These are phyloP conservation scores for Uromys caudimaculatus DNA, from an alignment of 2,797 vertebrate genomes.

Conservation along the genomic window DNA sequence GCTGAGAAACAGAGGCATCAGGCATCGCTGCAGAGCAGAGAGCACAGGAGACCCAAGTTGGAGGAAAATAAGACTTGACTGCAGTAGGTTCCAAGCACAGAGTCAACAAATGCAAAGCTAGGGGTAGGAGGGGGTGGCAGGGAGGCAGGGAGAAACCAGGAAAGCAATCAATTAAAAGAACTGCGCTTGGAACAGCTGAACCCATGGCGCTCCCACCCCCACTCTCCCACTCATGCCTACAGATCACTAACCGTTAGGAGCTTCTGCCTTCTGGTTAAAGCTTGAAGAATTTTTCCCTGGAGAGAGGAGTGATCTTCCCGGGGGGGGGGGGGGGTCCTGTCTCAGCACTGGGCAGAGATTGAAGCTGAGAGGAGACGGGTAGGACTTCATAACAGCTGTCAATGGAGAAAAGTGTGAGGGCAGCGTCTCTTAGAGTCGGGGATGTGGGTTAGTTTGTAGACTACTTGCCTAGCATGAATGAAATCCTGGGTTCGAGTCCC, in stretches of 20 bases:
- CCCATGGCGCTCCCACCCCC: background rate
- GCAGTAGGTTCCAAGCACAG: constrained; percentile 58
- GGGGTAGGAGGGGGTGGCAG: background rate
- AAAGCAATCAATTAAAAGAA: constrained; percentile 74
- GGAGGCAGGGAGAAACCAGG: constrained; percentile 56
- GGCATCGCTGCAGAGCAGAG: background rate
- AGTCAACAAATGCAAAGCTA: constrained; percentile 67
- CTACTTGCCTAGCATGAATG: background rate
- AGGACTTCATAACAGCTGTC: background rate
- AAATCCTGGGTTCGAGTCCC: background rate
- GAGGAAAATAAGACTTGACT: background rate
- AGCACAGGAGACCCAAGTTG: background rate
- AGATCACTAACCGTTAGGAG: constrained; percentile 40
- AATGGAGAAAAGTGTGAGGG: background rate
- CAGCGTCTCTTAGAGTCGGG: background rate
- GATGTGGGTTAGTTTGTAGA: background rate
- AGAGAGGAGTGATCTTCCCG: background rate
- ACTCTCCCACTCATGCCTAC: background rate
- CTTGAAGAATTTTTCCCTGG: constrained; percentile 45
- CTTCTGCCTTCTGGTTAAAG: constrained; percentile 55
- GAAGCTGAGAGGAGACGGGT: background rate
- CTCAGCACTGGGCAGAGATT: background rate
- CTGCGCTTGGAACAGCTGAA: constrained; percentile 66
- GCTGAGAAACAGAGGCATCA: background rate
- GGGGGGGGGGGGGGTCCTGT: background rate